Conservation (phyloP, 1,140 invertebrate genomes). For the Brachionus angularis region DNA sequence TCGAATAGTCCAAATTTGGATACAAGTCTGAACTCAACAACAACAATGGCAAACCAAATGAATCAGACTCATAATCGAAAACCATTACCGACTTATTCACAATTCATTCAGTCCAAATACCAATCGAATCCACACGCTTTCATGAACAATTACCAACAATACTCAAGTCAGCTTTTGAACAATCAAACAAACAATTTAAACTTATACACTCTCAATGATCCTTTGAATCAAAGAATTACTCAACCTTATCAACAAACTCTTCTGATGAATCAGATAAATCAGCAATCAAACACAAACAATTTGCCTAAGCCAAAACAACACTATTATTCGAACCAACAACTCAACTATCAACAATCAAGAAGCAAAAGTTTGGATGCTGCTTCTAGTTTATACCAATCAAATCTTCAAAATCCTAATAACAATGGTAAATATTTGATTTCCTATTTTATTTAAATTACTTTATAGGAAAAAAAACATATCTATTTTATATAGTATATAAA, state of each 20-base stretch:
- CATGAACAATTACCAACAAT: slow-evolving; percentile 20
- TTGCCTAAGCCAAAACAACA: background rate
- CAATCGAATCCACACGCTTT: slow-evolving; percentile 21
- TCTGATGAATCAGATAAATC: too few relatives aligned
- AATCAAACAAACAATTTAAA: slow-evolving; percentile 11
- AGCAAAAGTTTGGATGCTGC: slow-evolving; percentile 37
- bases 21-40: too few relatives aligned
- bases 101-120: slow-evolving; percentile 19
- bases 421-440: too few relatives aligned
- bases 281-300: background rate
- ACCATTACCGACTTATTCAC: slow-evolving; percentile 26
- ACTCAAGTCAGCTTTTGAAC: slow-evolving; percentile 18
- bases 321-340: background rate
- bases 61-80: slow-evolving; percentile 8
- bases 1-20: too few relatives aligned
- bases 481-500: too few relatives aligned
- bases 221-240: background rate
- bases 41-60: background rate
- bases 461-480: too few relatives aligned
- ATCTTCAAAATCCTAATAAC: background rate
- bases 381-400: background rate
- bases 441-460: too few relatives aligned
- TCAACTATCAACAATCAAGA: slow-evolving; percentile 6
- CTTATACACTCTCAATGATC: background rate
- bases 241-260: slow-evolving; percentile 3